Evolutionary conservation across 1,140 invertebrate genomes (phyloP).

Genomic region (Venturia canescens): DNA sequence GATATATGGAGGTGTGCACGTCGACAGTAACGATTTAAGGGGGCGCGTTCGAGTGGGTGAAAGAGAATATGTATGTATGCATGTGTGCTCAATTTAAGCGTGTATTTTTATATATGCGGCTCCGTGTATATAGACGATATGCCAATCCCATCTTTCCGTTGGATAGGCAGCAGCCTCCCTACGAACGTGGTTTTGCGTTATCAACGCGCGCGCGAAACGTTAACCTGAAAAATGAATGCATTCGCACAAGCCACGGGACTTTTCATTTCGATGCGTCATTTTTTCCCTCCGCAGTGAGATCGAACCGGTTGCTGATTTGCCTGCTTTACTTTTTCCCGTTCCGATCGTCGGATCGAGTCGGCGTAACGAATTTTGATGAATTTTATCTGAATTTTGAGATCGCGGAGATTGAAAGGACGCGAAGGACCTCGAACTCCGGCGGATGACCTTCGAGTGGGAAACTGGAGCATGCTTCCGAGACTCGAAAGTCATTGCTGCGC

Average conservation of each 20-base stretch:
- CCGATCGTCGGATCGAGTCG: too few species aligned
- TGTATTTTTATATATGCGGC: not conserved
- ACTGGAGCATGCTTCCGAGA: too few species aligned
- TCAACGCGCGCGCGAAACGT: slow-evolving; percentile 27
- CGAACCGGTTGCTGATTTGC: too few species aligned
- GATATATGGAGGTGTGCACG: slow-evolving; percentile 1
- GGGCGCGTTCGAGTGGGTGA: slow-evolving; percentile 9
- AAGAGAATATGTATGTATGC: not conserved
- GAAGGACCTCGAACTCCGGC: too few species aligned
- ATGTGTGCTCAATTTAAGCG: too few species aligned
- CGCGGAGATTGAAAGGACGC: too few species aligned
- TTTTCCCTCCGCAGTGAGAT: too few species aligned
- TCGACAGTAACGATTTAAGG: slow-evolving; percentile 13
- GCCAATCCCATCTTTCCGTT: slow-evolving; percentile 6
- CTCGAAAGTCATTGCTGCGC: too few species aligned
- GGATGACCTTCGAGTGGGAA: too few species aligned
- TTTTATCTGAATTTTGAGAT: too few species aligned
- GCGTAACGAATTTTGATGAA: too few species aligned
- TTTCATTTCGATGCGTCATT: not conserved
- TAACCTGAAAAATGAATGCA: slow-evolving; percentile 16
- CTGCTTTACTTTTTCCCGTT: too few species aligned
- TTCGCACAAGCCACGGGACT: not conserved
- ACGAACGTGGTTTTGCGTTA: slow-evolving; percentile 11
- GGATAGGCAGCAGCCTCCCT: not conserved
- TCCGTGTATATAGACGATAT: not conserved